Evolutionary conservation across 1,140 invertebrate genomes (phyloP).

Genomic region (Procambarus virginalis): DNA sequence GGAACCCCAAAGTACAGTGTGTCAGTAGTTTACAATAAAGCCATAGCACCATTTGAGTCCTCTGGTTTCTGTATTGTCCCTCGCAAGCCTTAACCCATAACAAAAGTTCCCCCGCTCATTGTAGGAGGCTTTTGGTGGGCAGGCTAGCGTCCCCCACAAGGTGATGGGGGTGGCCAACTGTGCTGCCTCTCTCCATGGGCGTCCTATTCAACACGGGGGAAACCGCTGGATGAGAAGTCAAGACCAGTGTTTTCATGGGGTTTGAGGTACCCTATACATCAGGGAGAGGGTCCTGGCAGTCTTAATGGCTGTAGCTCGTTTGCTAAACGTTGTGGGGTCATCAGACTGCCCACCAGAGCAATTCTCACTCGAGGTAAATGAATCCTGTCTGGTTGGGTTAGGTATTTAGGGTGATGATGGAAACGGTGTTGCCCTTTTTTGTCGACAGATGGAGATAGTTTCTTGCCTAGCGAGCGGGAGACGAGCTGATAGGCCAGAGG

Average conservation of each 20-base stretch:
- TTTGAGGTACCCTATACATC: conserved; percentile 54
- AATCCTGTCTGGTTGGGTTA: conserved; percentile 67
- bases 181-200: not conserved
- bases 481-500: conserved; percentile 64
- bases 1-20: too few relatives aligned
- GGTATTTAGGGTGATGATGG: conserved; percentile 67
- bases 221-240: conserved; percentile 47
- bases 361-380: conserved; percentile 67
- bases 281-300: conserved; percentile 28
- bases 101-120: too few relatives aligned
- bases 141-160: conserved; percentile 1
- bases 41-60: too few relatives aligned
- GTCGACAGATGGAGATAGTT: conserved; percentile 69
- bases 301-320: conserved; percentile 63
- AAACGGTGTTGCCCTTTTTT: conserved; percentile 67
- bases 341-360: conserved; percentile 59
- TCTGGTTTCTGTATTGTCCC: too few relatives aligned
- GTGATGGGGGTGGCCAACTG: conserved; percentile 60
- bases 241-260: conserved; percentile 41
- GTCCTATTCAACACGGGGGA: conserved; percentile 52
- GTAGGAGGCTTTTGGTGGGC: conserved; percentile 37
- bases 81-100: too few relatives aligned
- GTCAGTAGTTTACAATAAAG: too few relatives aligned
- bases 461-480: conserved; percentile 54
- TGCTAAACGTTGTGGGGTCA: conserved; percentile 61